Evolutionary conservation across 2,113 vertebrate species (phyloP).

Genomic region (Chiloscyllium plagiosum): DNA sequence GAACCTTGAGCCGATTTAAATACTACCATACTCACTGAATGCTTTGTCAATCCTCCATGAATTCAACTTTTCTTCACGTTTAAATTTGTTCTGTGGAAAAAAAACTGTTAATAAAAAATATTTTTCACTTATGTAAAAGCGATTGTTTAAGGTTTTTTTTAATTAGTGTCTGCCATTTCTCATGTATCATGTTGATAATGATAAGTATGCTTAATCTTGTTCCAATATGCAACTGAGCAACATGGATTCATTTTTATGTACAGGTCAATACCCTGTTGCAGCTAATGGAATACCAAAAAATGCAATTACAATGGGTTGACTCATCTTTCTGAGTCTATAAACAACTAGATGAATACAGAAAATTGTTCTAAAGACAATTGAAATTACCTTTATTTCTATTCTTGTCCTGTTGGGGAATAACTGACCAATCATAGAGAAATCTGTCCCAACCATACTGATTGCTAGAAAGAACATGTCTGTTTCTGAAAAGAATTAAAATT

Average conservation of each 20-base stretch:
- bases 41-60: conserved; percentile 95
- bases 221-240: neutral
- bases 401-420: conserved; percentile 90
- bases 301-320: neutral
- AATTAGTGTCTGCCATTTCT: neutral
- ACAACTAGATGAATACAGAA: neutral
- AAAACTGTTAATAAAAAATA: neutral
- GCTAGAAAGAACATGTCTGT: conserved; percentile 97
- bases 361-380: too few species aligned
- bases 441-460: conserved; percentile 98
- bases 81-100: conserved; percentile 84
- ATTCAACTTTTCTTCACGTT: conserved; percentile 84
- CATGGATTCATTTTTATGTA: neutral
- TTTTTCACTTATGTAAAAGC: conserved; percentile 21
- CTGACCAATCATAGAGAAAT: conserved; percentile 93
- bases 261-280: neutral
- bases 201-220: neutral
- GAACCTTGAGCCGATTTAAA: neutral
- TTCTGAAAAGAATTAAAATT: conserved; percentile 59
- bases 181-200: neutral
- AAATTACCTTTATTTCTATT: conserved; percentile 85
- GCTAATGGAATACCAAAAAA: neutral
- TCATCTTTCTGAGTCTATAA: neutral
- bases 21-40: conserved; percentile 74
- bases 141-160: neutral